Evolutionary conservation across 2,888 invertebrate genomes (phyloP), one percentile per base, ranked within the genome.

Genomic region (Cryptocephalus moraei): DNA sequence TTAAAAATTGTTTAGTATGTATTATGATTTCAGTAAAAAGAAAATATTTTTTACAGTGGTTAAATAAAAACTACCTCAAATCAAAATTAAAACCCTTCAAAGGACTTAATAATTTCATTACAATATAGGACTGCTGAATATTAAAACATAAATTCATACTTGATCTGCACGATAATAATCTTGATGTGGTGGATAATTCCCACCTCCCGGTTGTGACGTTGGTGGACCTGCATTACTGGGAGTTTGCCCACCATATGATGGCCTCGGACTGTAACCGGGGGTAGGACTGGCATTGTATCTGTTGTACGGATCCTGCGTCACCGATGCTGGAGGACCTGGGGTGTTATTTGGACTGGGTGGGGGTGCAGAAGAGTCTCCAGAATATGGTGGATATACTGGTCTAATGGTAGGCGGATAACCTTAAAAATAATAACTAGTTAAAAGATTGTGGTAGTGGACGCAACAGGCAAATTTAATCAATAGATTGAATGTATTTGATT

Each of bases 381-480:
- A 84, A 59, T 86, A 84, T 62, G 86, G 86, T 66, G 76, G 73
- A 63, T 86, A 86, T 62, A 86, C 84, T 63, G 84, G 85, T 75
- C 86, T 81, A 70, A 84, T 83, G 53, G 81, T 77, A 49, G 68
- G 82, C 51, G 79, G 78, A 70, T 75, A 75, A 56, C 66, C 66
- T 48, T 9, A n/a, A 45, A 45, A 14, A 9, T 8, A 33, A 43
- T 36, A 13, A 34, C 9, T 22, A 39, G 11, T 32, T 22, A 22
- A 22, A 22, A 22, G 6, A 22, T 22, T 22, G 22, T 22, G 22
- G 6, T 22, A 22, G n/a, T n/a, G n/a, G n/a, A n/a, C n/a, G n/a
- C n/a, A n/a, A n/a, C n/a, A n/a, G n/a, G n/a, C n/a, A n/a, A n/a
- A n/a, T 22, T 22, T 22, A n/a, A n/a, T 22, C 6, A 22, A 22